Evolutionary conservation across 2,888 invertebrate species (phyloP), one percentile per base, ranked within the genome.

Genomic region (Electrophaes corylata): DNA sequence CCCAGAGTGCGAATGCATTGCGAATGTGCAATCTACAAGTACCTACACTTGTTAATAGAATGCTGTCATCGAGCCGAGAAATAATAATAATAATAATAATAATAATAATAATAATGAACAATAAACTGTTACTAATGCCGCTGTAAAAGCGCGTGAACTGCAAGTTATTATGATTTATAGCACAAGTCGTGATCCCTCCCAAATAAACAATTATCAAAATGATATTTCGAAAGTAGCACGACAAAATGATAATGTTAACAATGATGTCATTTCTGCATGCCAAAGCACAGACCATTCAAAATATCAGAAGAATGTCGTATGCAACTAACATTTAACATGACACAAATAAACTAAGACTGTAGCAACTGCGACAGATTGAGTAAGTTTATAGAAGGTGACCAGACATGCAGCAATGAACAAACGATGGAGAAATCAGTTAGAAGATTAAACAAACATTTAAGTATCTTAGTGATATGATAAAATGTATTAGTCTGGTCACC

Each of bases 261-360:
- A 82, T 78, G 75, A 79, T 80, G 81, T 82, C 90, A 91, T 91
- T 90, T 89, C 91, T 91, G 91, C 91, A 91, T 91, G 91, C 91
- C 91, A 84, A 91, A 91, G 90, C 91, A 88, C 84, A 84, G 76
- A 83, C 83, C 84, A 83, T 84, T 84, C 78, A 73, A 59, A 70
- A 69, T 73, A 74, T 69, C 72, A 35, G 74, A 74, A 71, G 79
- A 83, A 87, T 82, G 83, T 86, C 68, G 72, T 81, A 86, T 83
- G 84, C 81, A 83, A 74, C 84, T 86, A 88, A 72, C 70, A 68
- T 71, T 69, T 73, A 75, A 74, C 66, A 63, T 74, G 79, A 75
- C 69, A 71, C 72, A 73, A 74, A 73, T 64, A 75, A 81, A 82
- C 75, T 63, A 77, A 77, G 76, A 75, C 62, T 78, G 76, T 76